Conservation (phyloP, 2,888 invertebrate genomes). For the Drosophila trichaetosa region DNA sequence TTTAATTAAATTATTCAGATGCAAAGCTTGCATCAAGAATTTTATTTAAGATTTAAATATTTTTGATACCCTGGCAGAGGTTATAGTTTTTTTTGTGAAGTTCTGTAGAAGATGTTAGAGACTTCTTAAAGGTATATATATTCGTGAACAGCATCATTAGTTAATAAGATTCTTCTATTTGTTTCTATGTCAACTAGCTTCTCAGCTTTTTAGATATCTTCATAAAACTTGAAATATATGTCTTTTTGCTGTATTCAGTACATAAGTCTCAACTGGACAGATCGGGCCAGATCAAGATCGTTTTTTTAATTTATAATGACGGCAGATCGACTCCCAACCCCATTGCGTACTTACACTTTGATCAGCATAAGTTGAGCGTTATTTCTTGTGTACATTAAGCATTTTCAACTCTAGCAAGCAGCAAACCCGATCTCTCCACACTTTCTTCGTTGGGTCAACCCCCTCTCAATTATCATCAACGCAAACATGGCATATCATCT, state of each 20-base stretch:
- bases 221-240: neutral
- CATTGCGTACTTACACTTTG: neutral
- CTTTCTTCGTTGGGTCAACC: neutral
- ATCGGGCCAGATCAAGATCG: neutral
- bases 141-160: neutral
- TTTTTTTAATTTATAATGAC: too few relatives aligned
- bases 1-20: neutral
- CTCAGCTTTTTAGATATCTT: neutral
- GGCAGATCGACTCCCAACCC: neutral
- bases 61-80: neutral
- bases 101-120: neutral
- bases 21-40: neutral
- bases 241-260: neutral
- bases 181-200: neutral
- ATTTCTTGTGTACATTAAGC: neutral
- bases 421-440: neutral
- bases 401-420: neutral
- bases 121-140: neutral
- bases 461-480: neutral
- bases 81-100: neutral
- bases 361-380: neutral
- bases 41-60: neutral
- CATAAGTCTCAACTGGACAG: accelerated
- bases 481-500: neutral
- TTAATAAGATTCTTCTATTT: neutral